Percentiles rank a stretch among this genome's conserved stretches.
Conservation (phyloP, 2,888 invertebrate genomes). For the Drosophila borealis region DNA sequence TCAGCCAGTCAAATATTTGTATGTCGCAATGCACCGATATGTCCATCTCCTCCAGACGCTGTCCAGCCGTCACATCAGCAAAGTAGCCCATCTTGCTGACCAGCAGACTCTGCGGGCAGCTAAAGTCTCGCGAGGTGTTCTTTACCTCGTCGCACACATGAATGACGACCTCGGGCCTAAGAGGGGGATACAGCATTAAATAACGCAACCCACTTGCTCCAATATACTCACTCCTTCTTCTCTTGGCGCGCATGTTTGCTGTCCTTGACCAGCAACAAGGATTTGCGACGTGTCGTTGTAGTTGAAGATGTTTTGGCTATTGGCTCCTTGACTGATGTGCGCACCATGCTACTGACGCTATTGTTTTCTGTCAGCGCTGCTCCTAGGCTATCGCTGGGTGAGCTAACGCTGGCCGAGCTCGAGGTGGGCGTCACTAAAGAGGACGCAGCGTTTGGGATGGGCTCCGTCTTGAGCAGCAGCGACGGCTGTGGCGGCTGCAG, state of each 20-base stretch:
- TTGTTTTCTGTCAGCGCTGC: neutral
- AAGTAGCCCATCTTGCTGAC: constrained; percentile 98
- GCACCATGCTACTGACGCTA: constrained; percentile 53
- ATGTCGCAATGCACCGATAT: constrained; percentile 99
- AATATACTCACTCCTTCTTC: constrained; percentile 66
- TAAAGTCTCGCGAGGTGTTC: constrained; percentile 94
- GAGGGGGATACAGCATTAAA: constrained; percentile 20
- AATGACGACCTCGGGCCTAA: constrained; percentile 93
- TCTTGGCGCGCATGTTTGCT: constrained; percentile 55
- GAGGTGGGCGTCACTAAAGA: constrained; percentile 11
- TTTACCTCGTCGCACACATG: constrained; percentile 98
- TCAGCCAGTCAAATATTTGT: constrained; percentile 97
- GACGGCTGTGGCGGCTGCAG: constrained; percentile 29
- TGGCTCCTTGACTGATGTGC: constrained; percentile 65
- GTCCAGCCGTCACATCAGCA: constrained; percentile 93
- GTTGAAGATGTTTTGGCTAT: constrained; percentile 25
- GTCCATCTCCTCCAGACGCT: constrained; percentile 95
- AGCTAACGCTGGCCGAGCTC: constrained; percentile 29
- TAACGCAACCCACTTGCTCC: neutral
- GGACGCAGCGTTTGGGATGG: constrained; percentile 5
- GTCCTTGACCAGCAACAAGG: constrained; percentile 64
- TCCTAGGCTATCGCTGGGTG: constrained; percentile 30
- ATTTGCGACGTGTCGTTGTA: constrained; percentile 54
- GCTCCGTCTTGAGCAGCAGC: constrained; percentile 16
- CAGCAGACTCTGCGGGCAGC: constrained; percentile 93